Conservation (phyloP, 2,797 vertebrate genomes). For the Alauda arvensis region DNA sequence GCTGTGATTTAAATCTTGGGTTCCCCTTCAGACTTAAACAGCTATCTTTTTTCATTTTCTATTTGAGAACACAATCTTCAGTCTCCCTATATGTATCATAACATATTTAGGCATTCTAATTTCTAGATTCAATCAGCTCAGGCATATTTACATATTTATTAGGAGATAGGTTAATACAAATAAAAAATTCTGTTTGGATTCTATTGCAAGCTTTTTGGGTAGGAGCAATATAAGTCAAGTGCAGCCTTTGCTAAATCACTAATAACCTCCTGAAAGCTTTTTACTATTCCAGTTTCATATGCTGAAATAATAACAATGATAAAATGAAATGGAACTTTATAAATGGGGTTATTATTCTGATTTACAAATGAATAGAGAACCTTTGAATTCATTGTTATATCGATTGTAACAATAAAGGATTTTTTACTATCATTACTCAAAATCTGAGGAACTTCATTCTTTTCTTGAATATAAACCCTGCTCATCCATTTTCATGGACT, state of each 20-base stretch:
- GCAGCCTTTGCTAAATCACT: neutral
- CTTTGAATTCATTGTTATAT: neutral
- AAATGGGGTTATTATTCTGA: neutral
- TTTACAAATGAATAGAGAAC: neutral
- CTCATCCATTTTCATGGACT: constrained; percentile 31
- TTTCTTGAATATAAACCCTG: neutral
- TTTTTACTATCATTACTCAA: neutral
- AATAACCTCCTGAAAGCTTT: neutral
- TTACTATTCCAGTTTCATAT: neutral
- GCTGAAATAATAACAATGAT: neutral
- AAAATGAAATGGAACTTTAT: constrained; percentile 3
- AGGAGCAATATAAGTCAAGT: neutral
- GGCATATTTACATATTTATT: neutral
- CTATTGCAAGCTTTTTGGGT: neutral
- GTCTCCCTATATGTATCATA: neutral
- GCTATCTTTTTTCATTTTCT: neutral
- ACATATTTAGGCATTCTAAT: neutral
- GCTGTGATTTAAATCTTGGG: neutral
- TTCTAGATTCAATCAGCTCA: neutral
- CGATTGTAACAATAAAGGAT: neutral
- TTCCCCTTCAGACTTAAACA: neutral
- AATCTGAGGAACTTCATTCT: neutral
- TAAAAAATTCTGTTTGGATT: neutral
- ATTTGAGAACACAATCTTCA: neutral
- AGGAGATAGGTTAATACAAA: neutral